A percentile compares a stretch with the other conserved stretches of the same genome.
Conservation (phyloP, 2,113 vertebrate genomes). For the Gobiocypris rarus region DNA sequence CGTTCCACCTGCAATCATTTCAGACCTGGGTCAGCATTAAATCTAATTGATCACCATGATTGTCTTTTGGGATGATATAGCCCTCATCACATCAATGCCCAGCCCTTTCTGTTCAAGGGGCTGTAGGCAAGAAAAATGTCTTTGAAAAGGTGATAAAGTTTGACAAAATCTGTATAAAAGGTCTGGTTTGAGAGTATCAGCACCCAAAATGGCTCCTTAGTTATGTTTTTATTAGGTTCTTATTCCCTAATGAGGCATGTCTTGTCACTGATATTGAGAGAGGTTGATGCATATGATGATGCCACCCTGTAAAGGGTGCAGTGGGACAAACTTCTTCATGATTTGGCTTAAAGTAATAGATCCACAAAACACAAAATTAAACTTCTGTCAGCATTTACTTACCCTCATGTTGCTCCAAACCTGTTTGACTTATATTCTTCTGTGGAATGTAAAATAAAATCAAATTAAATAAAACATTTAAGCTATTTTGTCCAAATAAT, state of each 20-base stretch:
- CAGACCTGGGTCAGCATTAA: slow-evolving; percentile 66
- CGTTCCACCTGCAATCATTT: slow-evolving; percentile 68
- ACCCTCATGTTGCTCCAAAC: background rate
- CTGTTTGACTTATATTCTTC: background rate
- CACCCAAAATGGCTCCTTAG: slow-evolving; percentile 18
- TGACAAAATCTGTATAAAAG: slow-evolving; percentile 40
- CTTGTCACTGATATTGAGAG: background rate
- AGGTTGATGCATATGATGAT: slow-evolving; percentile 14
- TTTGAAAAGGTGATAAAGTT: slow-evolving; percentile 36
- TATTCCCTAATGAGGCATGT: background rate
- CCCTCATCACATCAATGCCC: slow-evolving; percentile 54
- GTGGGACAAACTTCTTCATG: background rate
- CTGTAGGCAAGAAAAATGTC: slow-evolving; percentile 45
- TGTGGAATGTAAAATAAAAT: background rate
- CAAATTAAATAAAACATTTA: background rate
- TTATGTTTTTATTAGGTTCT: slow-evolving; percentile 34
- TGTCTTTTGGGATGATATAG: slow-evolving; percentile 66
- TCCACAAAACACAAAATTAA: background rate
- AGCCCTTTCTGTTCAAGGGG: slow-evolving; percentile 31
- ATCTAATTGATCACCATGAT: slow-evolving; percentile 67
- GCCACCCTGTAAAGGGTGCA: background rate
- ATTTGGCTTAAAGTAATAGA: background rate
- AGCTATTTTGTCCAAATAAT: background rate
- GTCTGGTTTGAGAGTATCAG: slow-evolving; percentile 14
- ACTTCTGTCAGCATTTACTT: background rate